Conservation (phyloP, 2,113 vertebrate species). For the Montifringilla adamsi region DNA sequence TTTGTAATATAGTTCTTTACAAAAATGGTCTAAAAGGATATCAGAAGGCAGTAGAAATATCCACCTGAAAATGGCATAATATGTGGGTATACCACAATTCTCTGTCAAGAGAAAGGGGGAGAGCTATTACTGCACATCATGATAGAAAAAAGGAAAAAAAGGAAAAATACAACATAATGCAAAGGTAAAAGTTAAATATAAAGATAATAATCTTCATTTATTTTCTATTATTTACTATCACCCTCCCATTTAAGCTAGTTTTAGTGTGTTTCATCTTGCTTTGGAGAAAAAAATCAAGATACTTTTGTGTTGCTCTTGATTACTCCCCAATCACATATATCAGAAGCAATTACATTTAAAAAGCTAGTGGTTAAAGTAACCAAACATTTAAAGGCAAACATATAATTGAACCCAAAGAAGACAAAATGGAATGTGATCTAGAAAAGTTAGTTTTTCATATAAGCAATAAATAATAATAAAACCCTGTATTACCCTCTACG, state of each 20-base stretch:
- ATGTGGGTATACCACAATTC: neutral
- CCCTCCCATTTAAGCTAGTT: neutral
- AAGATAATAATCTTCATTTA: neutral
- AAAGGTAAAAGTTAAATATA: neutral
- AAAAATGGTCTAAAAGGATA: neutral
- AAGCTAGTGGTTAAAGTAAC: neutral
- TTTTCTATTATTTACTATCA: neutral
- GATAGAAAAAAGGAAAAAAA: neutral
- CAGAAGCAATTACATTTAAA: neutral
- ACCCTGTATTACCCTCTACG: neutral
- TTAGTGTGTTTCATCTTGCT: neutral
- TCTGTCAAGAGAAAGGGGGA: neutral
- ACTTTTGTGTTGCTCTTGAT: neutral
- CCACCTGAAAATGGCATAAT: neutral
- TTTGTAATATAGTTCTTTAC: neutral
- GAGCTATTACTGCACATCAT: neutral
- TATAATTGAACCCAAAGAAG: neutral
- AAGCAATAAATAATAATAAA: neutral
- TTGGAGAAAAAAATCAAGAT: neutral
- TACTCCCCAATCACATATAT: neutral
- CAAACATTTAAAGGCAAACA: neutral
- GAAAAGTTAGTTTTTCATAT: neutral
- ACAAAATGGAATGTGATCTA: neutral
- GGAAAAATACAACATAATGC: neutral
- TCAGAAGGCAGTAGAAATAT: neutral